These are phyloP conservation scores for Rhinella marina DNA, from an alignment of 2,797 vertebrate species.

Conservation along the genomic window DNA sequence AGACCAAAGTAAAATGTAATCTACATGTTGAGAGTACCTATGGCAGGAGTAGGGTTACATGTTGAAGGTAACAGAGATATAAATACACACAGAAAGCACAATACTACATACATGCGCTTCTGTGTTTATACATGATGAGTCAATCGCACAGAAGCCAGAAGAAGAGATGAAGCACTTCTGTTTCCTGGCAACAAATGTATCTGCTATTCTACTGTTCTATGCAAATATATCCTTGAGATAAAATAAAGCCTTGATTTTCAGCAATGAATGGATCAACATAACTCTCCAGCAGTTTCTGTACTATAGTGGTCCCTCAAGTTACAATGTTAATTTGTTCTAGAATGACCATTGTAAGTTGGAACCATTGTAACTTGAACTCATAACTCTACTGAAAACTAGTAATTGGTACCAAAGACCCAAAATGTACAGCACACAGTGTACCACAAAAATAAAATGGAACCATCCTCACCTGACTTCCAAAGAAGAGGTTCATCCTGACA, in stretches of 20 bases:
- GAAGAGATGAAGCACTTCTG: conserved; percentile 45
- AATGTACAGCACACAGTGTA: too few species aligned
- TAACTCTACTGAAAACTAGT: too few species aligned
- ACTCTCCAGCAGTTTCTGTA: background rate
- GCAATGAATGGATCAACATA: background rate
- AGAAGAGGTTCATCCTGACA: too few species aligned
- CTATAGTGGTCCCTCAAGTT: background rate
- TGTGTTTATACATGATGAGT: conserved; percentile 55
- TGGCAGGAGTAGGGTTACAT: background rate
- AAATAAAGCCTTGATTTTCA: conserved; percentile 42
- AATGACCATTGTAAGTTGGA: too few species aligned
- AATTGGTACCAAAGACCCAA: too few species aligned
- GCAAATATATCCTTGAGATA: conserved; percentile 54
- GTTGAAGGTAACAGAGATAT: conserved; percentile 29
- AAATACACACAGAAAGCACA: conserved; percentile 36
- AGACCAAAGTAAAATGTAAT: background rate
- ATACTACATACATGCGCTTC: conserved; percentile 47
- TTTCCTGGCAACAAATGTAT: conserved; percentile 60
- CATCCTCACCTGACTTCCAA: too few species aligned
- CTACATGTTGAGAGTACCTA: background rate
- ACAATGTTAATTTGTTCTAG: too few species aligned
- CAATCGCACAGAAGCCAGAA: conserved; percentile 53
- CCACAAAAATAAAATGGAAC: too few species aligned
- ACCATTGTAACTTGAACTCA: too few species aligned
- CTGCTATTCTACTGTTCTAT: conserved; percentile 50